A percentile compares a stretch with the other conserved stretches of the same genome.
phyloP scores from a whole-genome alignment of 2,113 vertebrate species.

The Dasypus novemcinctus region DNA sequence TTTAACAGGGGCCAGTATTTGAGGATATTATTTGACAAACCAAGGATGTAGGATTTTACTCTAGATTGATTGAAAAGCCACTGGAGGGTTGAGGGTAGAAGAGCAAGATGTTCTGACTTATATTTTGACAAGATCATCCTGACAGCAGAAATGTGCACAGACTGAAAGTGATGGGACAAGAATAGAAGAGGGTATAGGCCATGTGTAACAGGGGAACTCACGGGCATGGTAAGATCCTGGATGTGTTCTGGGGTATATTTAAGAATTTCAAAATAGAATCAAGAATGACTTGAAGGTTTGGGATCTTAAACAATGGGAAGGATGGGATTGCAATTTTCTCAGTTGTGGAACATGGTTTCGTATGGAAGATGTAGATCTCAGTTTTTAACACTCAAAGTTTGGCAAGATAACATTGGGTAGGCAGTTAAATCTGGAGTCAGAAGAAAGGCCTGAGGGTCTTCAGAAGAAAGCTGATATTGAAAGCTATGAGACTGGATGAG shows the following conservation, averaged over 20 bases:
- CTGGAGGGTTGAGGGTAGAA: not conserved
- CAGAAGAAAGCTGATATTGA: not conserved
- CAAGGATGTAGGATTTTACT: not conserved
- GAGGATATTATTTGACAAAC: not conserved
- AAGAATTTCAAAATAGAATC: not conserved
- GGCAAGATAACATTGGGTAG: not conserved
- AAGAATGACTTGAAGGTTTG: not conserved
- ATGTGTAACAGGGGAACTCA: not conserved
- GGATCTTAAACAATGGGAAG: not conserved
- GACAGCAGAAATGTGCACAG: not conserved
- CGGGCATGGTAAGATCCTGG: not conserved
- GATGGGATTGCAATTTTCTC: not conserved
- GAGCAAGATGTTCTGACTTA: not conserved
- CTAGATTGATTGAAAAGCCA: not conserved
- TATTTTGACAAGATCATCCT: not conserved
- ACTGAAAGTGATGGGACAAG: not conserved
- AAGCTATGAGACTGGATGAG: not conserved
- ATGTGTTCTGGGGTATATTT: not conserved
- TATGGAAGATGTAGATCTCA: not conserved
- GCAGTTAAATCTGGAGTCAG: not conserved
- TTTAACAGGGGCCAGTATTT: not conserved
- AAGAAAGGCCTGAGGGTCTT: not conserved
- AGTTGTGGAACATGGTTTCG: not conserved
- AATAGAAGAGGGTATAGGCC: not conserved
- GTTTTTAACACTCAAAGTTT: not conserved